phyloP scores from a whole-genome alignment of 2,888 invertebrate genomes.

The Malthinus seriepunctatus region DNA sequence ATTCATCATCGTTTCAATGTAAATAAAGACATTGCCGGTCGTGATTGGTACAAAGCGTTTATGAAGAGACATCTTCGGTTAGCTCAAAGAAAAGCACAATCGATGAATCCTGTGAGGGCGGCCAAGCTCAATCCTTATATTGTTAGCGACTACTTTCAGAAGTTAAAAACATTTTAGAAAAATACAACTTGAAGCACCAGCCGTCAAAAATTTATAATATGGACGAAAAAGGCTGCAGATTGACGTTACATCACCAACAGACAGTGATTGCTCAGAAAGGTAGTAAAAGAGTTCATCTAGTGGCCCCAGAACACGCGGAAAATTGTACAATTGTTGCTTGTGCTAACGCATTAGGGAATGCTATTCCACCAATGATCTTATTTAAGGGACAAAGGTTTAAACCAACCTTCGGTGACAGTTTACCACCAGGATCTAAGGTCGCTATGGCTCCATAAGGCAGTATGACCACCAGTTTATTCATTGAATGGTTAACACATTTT shows the following conservation, averaged over 20 bases:
- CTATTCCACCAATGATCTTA: slow-evolving; percentile 8
- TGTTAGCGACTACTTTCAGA: slow-evolving; percentile 5
- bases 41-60: not conserved
- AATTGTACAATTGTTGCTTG: slow-evolving; percentile 10
- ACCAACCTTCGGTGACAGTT: slow-evolving; percentile 20
- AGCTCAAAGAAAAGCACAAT: slow-evolving; percentile 34
- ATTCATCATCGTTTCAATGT: not conserved
- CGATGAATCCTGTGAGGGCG: slow-evolving; percentile 37
- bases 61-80: slow-evolving; percentile 6
- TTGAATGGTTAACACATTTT: not conserved
- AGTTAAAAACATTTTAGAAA: slow-evolving; percentile 26
- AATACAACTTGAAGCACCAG: slow-evolving; percentile 20
- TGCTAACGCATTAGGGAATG: not conserved
- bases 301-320: not conserved
- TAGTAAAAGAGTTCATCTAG: not conserved
- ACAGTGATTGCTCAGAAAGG: not conserved
- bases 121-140: slow-evolving; percentile 30
- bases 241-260: slow-evolving; percentile 1
- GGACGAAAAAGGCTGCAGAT: not conserved
- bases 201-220: slow-evolving; percentile 34
- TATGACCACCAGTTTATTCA: not conserved
- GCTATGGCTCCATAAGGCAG: not conserved
- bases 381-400: slow-evolving; percentile 3
- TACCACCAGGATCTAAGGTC: not conserved
- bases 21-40: not conserved